phyloP scores from a whole-genome alignment of 2,113 vertebrate genomes.

The Charina bottae region DNA sequence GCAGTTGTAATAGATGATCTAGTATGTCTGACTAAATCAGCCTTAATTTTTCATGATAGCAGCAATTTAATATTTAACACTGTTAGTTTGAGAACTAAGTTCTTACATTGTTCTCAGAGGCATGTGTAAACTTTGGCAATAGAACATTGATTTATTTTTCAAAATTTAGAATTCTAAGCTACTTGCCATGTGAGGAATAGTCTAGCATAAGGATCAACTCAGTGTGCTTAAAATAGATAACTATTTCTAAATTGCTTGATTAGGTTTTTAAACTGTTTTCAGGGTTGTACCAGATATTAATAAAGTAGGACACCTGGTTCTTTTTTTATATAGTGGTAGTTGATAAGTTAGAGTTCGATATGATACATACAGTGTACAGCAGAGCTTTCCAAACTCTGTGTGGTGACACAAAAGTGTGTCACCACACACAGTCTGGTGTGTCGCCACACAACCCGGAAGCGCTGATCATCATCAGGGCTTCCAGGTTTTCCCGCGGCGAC shows the following conservation, averaged over 20 bases:
- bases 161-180: not conserved
- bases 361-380: not conserved
- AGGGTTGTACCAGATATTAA: conserved; percentile 3
- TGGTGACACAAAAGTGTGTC: too few species aligned
- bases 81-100: conserved; percentile 8
- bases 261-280: conserved; percentile 27
- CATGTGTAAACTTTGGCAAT: conserved; percentile 29
- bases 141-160: conserved; percentile 27
- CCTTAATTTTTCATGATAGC: conserved; percentile 53
- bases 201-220: conserved; percentile 4
- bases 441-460: too few species aligned
- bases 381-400: too few species aligned
- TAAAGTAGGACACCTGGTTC: not conserved
- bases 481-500: too few species aligned
- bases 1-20: conserved; percentile 47
- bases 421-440: too few species aligned
- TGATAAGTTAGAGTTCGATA: not conserved
- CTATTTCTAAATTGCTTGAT: not conserved
- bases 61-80: conserved; percentile 30
- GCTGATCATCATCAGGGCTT: too few species aligned
- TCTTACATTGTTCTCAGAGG: not conserved
- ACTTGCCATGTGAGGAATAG: not conserved
- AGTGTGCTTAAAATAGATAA: not conserved
- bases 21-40: conserved; percentile 32
- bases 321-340: not conserved